Percentiles rank a stretch among this genome's conserved stretches.
Evolutionary conservation across 2,797 vertebrate genomes (phyloP).

Genomic region (Halcyon chelicuti): DNA sequence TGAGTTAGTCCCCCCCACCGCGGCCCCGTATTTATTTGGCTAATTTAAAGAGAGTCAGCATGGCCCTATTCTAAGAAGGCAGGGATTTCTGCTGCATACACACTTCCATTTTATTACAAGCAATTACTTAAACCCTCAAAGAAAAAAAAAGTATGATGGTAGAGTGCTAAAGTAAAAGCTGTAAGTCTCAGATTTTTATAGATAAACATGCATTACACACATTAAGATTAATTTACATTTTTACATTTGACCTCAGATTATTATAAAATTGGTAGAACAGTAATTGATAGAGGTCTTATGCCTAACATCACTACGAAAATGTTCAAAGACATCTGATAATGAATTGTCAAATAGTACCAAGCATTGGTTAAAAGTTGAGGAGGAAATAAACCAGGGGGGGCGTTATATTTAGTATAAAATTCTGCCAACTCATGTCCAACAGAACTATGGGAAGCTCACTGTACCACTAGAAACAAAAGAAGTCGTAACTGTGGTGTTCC

Average conservation of each 20-base stretch:
- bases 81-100: background rate
- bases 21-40: background rate
- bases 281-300: background rate
- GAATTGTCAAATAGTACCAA: background rate
- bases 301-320: background rate
- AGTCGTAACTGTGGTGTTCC: background rate
- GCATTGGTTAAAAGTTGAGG: background rate
- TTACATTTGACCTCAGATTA: background rate
- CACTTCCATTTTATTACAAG: background rate
- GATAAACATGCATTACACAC: background rate
- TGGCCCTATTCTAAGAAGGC: background rate
- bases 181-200: background rate
- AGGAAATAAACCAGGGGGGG: background rate
- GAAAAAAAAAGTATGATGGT: background rate
- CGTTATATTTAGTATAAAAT: background rate
- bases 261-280: background rate
- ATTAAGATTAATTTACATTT: constrained; percentile 14
- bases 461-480: background rate
- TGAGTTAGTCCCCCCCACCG: too few relatives aligned
- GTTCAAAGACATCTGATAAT: background rate
- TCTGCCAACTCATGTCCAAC: background rate
- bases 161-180: background rate
- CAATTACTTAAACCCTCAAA: background rate
- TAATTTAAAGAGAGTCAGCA: background rate
- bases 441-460: background rate